Evolutionary conservation across 2,888 invertebrate species (phyloP), one percentile per base, ranked within the genome.

Genomic region (Tillus elongatus): DNA sequence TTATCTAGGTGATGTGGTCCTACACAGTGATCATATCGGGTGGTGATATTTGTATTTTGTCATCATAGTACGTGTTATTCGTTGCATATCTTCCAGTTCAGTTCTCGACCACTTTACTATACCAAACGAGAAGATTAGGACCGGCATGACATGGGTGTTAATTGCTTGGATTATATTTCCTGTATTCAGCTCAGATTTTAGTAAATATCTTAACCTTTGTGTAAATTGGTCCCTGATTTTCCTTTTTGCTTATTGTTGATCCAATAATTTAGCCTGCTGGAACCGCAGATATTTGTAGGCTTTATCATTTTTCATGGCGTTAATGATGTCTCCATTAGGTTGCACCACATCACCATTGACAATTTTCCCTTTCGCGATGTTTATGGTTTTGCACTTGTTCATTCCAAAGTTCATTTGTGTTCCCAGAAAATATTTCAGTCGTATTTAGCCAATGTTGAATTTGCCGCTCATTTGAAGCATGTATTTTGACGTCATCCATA

Each of bases 251-350:
- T n/a, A n/a, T n/a, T 19, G 6, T 6, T 19, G 24, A n/a, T 19
- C 24, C 24, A 19, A 19, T 19, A 19, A 19, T 19, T n/a, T 19
- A 19, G 24, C 24, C 24, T 19, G 24, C n/a, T 19, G 24, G n/a
- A 19, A 6, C n/a, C 24, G 6, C n/a, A 19, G 24, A n/a, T 19
- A 19, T 19, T 19, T 19, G 24, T 19, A 19, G 24, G n/a, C 24
- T 19, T 19, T n/a, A 8, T n/a, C 24, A n/a, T 19, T 19, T 19
- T 19, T n/a, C 24, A 19, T 19, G 6, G 24, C n/a, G 6, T 19
- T 6, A 8, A 19, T 19, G 24, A 19, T 19, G n/a, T 19, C 24
- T 19, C 24, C n/a, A 19, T 19, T 19, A 8, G 24, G 24, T n/a
- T 8, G 24, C n/a, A 8, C 6, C 24, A 19, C 24, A 19, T 19